These are phyloP conservation scores for Lobophora halterata DNA, from an alignment of 2,888 invertebrate species.

Conservation along the genomic window DNA sequence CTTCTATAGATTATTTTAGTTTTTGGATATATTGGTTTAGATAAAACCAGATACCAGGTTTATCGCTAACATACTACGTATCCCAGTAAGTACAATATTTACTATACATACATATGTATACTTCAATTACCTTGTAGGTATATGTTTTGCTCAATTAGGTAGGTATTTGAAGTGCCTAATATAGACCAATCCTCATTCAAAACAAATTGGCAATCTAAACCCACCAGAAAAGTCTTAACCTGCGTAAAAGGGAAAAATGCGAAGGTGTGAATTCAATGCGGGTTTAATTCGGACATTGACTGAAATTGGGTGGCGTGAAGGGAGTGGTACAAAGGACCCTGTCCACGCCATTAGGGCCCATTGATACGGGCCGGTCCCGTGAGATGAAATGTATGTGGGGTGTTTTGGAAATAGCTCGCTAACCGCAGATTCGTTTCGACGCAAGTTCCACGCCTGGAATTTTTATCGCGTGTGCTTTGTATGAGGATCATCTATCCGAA, in stretches of 20 bases:
- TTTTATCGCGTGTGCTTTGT: conserved; percentile 15
- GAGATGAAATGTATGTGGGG: conserved; percentile 55
- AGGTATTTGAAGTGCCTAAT: no score
- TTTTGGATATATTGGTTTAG: no score
- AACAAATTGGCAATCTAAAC: conserved; percentile 13
- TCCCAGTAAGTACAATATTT: no score
- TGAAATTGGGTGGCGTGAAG: conserved; percentile 41
- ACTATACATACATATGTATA: no score
- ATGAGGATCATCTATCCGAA: conserved; percentile 10
- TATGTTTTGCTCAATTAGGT: no score
- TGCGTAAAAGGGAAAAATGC: conserved; percentile 33
- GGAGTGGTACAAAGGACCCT: conserved; percentile 38
- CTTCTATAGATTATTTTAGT: no score
- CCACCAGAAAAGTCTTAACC: conserved; percentile 10
- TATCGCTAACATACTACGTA: no score
- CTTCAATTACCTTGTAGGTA: no score
- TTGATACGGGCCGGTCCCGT: conserved; percentile 55
- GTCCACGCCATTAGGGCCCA: conserved; percentile 65
- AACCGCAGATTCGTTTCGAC: conserved; percentile 36
- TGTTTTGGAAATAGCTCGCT: conserved; percentile 41
- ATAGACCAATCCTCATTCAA: neutral
- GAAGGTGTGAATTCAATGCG: conserved; percentile 46
- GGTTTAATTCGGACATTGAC: conserved; percentile 51
- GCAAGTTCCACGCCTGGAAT: conserved; percentile 6
- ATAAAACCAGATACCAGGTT: no score